Conservation (phyloP, 2,797 vertebrate genomes). For the Odontamblyopus lacepedii region DNA sequence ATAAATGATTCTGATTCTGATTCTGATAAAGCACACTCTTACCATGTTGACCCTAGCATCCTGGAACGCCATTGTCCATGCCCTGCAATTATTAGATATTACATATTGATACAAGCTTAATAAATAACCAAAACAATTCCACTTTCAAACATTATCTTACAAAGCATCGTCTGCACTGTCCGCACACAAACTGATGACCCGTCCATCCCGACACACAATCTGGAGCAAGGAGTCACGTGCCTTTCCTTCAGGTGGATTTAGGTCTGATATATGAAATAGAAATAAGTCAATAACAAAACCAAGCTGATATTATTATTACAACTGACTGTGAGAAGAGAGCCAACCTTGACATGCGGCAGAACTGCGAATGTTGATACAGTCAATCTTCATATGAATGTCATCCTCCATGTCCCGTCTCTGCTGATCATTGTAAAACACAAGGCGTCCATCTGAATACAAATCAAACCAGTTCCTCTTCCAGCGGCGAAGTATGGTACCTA, state of each 20-base stretch:
- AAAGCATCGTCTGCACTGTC: constrained; percentile 93
- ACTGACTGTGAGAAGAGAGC: constrained; percentile 9
- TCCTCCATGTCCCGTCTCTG: constrained; percentile 88
- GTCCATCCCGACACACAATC: constrained; percentile 92
- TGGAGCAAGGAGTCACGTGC: constrained; percentile 87
- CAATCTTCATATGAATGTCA: constrained; percentile 90
- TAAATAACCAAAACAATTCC: not conserved
- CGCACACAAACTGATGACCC: constrained; percentile 90
- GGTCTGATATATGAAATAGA: constrained; percentile 70
- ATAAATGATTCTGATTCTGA: no score
- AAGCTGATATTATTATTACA: not conserved
- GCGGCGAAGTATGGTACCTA: constrained; percentile 92
- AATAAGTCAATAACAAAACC: not conserved
- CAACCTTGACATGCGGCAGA: constrained; percentile 87
- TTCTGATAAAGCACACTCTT: constrained; percentile 69
- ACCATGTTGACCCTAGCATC: constrained; percentile 90
- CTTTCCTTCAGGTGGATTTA: constrained; percentile 90
- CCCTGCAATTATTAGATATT: constrained; percentile 71
- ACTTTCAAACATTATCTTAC: constrained; percentile 75
- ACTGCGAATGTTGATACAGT: constrained; percentile 90
- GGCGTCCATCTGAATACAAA: constrained; percentile 89
- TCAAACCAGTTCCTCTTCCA: constrained; percentile 99
- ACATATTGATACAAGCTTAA: not conserved
- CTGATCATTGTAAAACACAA: constrained; percentile 91
- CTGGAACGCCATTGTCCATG: constrained; percentile 93